These are phyloP conservation scores for Hyles vespertilio DNA, from an alignment of 1,140 invertebrate species.

Conservation along the genomic window DNA sequence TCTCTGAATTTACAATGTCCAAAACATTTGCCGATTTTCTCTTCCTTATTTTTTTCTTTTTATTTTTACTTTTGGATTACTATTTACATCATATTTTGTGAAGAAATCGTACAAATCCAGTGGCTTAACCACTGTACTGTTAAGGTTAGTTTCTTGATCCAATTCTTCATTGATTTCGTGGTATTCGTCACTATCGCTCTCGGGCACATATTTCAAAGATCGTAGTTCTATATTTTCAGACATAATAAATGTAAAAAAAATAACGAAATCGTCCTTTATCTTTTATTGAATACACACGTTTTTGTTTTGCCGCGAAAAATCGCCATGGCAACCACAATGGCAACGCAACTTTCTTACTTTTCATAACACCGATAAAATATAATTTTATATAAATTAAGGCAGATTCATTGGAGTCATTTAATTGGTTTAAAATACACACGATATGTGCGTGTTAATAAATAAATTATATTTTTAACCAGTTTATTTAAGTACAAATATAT, in stretches of 20 bases:
- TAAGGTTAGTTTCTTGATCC: slow-evolving; percentile 14
- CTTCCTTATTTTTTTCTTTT: slow-evolving; percentile 38
- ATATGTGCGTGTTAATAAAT: no score
- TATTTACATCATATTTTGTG: slow-evolving; percentile 35
- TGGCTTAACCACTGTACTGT: slow-evolving; percentile 19
- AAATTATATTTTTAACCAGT: no score
- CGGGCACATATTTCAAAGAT: slow-evolving; percentile 23
- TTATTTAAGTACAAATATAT: no score
- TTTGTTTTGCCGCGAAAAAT: slow-evolving; percentile 19
- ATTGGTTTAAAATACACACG: no score
- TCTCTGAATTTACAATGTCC: slow-evolving; percentile 47
- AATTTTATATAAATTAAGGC: no score
- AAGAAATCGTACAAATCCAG: slow-evolving; percentile 50
- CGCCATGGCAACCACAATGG: slow-evolving; percentile 11
- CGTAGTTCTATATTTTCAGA: slow-evolving; percentile 47
- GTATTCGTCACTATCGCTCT: slow-evolving; percentile 52
- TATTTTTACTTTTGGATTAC: slow-evolving; percentile 24
- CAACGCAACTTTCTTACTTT: no score
- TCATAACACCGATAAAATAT: no score
- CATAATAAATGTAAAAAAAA: slow-evolving; percentile 20
- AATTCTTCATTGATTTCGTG: slow-evolving; percentile 48
- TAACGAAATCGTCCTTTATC: no score
- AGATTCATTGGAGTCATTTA: no score
- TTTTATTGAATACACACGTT: not conserved
- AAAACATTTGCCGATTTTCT: slow-evolving; percentile 34